These are phyloP conservation scores for Lydus trimaculatus DNA, from an alignment of 2,888 invertebrate genomes.

Conservation along the genomic window DNA sequence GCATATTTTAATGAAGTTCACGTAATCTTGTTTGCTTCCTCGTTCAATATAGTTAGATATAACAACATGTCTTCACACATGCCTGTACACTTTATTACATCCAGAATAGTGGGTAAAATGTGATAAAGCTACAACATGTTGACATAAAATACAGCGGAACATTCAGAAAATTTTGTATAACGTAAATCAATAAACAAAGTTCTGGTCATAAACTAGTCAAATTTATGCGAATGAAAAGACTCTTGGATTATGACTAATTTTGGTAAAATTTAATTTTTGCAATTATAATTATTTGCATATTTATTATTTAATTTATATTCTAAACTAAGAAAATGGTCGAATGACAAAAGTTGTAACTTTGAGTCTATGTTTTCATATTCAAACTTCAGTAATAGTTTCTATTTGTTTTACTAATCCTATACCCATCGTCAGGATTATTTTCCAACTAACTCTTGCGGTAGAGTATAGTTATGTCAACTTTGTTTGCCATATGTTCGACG, in stretches of 20 bases:
- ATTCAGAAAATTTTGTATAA: neutral
- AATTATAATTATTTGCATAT: neutral
- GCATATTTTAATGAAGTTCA: conserved; percentile 7
- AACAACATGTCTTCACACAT: neutral
- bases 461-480: neutral
- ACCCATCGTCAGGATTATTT: neutral
- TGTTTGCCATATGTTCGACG: neutral
- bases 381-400: neutral
- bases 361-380: neutral
- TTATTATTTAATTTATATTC: neutral
- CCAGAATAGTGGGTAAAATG: conserved; percentile 14
- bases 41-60: conserved; percentile 3
- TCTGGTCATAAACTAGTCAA: neutral
- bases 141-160: neutral
- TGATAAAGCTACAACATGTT: neutral
- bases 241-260: neutral
- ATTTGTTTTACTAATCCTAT: neutral
- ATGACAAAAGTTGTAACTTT: neutral
- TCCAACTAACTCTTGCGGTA: neutral
- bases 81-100: neutral
- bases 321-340: neutral
- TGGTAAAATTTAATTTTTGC: neutral
- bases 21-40: conserved; percentile 4
- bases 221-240: neutral
- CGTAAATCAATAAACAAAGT: neutral